Conservation (phyloP, 1,140 invertebrate species). For the Lasioglossum baleicum region DNA sequence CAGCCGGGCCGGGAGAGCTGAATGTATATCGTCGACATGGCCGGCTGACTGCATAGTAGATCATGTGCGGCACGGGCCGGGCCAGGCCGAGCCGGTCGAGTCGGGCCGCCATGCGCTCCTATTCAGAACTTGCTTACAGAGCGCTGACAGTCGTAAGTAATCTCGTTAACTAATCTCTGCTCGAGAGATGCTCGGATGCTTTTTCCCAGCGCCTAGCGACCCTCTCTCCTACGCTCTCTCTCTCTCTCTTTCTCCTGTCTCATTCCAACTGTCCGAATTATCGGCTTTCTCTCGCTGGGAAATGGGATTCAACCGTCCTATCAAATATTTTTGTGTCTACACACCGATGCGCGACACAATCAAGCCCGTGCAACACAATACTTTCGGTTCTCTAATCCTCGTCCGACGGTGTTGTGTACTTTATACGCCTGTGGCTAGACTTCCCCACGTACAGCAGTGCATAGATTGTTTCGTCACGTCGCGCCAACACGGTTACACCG, state of each 20-base stretch:
- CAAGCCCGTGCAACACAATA: not conserved
- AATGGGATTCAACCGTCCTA: not conserved
- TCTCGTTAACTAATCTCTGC: slow-evolving; percentile 36
- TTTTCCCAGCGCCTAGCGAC: not conserved
- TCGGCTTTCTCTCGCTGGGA: not conserved
- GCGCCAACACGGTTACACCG: no score
- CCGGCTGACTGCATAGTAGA: slow-evolving; percentile 35
- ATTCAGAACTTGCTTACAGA: slow-evolving; percentile 42
- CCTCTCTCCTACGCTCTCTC: not conserved
- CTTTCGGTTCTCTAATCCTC: no score
- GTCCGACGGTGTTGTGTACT: no score
- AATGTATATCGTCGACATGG: slow-evolving; percentile 35
- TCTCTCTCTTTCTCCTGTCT: not conserved
- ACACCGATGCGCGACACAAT: not conserved
- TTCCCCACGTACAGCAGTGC: no score
- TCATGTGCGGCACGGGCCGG: slow-evolving; percentile 12
- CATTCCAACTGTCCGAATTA: not conserved
- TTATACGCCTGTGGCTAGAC: no score
- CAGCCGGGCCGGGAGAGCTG: not conserved
- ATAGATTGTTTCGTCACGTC: no score
- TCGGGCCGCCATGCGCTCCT: slow-evolving; percentile 5
- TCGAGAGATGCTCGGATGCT: slow-evolving; percentile 12
- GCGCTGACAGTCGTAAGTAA: slow-evolving; percentile 31
- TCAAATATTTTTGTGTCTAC: not conserved
- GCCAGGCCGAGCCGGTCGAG: not conserved